Conservation (phyloP, 2,888 invertebrate species). For the Teleogryllus oceanicus region DNA sequence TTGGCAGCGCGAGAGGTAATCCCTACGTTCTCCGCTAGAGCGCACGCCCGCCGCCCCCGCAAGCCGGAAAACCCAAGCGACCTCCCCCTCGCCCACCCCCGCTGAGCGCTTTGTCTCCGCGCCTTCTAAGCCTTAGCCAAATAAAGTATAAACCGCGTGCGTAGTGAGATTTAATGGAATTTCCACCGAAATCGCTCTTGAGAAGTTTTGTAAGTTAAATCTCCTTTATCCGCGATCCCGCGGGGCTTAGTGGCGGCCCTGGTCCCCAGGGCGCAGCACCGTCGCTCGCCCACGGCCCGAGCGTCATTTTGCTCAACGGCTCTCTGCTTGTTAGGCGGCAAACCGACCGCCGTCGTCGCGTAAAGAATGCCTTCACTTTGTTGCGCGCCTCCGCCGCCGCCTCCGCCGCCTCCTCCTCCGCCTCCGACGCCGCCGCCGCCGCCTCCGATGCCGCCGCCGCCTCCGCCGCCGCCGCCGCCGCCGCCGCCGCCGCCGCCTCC, state of each 20-base stretch:
- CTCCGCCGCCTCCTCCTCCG: no score
- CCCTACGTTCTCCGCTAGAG: no score
- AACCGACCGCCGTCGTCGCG: not conserved
- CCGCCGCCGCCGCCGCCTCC: no score
- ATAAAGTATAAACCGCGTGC: slow-evolving; percentile 18
- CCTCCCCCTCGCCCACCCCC: not conserved
- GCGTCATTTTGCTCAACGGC: not conserved
- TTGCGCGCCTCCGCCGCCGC: not conserved
- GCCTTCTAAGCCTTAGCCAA: not conserved
- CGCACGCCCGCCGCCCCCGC: no score
- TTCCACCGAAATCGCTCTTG: slow-evolving; percentile 4
- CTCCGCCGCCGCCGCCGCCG: no score
- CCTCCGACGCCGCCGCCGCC: no score
- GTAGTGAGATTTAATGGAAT: slow-evolving; percentile 9
- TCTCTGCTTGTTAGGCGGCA: no score
- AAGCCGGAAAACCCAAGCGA: no score
- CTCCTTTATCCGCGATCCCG: not conserved
- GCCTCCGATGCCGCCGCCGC: no score
- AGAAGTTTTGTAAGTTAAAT: slow-evolving; percentile 18
- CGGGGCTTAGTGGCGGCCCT: not conserved
- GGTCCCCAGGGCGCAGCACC: not conserved
- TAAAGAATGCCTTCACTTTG: not conserved
- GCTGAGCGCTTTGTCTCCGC: not conserved
- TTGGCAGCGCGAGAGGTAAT: no score
- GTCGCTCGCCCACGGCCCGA: not conserved